These are phyloP conservation scores for Sinotaia quadrata DNA, from an alignment of 2,888 invertebrate species.

Conservation along the genomic window DNA sequence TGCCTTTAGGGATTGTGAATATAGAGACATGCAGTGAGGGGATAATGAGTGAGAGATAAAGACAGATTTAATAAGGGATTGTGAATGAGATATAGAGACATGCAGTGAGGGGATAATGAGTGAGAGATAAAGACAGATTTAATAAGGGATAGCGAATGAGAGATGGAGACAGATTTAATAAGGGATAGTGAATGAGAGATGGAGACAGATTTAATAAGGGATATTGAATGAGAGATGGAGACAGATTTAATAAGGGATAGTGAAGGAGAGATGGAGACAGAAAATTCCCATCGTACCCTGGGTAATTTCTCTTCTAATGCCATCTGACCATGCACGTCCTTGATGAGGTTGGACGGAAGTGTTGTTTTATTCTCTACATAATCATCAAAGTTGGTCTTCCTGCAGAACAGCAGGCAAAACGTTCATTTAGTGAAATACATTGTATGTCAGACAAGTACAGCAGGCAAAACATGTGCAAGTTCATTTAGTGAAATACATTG, in stretches of 20 bases:
- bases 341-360: slow-evolving; percentile 73
- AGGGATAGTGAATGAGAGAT: neutral
- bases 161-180: neutral
- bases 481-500: too few species aligned
- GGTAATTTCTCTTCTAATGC: slow-evolving; percentile 74
- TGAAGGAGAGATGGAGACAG: neutral
- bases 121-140: neutral
- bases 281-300: slow-evolving; percentile 55
- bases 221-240: neutral
- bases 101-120: neutral
- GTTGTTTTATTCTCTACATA: slow-evolving; percentile 73
- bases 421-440: too few species aligned
- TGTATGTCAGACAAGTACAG: too few species aligned
- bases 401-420: too few species aligned
- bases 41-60: neutral
- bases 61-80: too few species aligned
- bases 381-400: slow-evolving; percentile 75
- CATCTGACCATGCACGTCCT: slow-evolving; percentile 73
- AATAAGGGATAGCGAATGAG: neutral
- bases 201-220: neutral
- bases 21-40: neutral
- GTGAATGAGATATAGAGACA: neutral
- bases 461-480: too few species aligned
- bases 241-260: neutral
- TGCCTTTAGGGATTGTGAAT: too few species aligned